phyloP scores from a whole-genome alignment of 1,140 invertebrate species.

The Calosoma granatense region DNA sequence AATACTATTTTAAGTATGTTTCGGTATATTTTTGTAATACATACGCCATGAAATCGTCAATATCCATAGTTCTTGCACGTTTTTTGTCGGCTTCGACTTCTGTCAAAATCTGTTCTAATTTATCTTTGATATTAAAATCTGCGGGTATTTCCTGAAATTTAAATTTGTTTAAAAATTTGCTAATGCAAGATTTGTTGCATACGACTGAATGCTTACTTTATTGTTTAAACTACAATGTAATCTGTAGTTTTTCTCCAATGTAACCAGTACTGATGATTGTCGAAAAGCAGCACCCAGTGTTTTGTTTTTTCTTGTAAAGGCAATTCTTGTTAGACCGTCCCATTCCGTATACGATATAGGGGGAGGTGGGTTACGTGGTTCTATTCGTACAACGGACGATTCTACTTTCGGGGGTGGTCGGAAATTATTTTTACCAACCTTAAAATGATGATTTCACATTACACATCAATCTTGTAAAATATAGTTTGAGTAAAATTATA shows the following conservation, averaged over 20 bases:
- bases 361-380: slow-evolving; percentile 93
- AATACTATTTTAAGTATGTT: slow-evolving; percentile 12
- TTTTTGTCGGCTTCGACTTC: slow-evolving; percentile 58
- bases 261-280: slow-evolving; percentile 68
- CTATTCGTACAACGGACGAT: slow-evolving; percentile 95
- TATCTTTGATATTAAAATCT: slow-evolving; percentile 79
- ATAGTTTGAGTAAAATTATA: neutral
- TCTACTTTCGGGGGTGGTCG: slow-evolving; percentile 97
- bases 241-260: slow-evolving; percentile 88
- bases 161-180: slow-evolving; percentile 1
- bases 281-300: slow-evolving; percentile 66
- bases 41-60: slow-evolving; percentile 89
- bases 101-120: slow-evolving; percentile 66
- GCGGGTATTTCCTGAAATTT: slow-evolving; percentile 59
- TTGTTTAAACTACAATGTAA: slow-evolving; percentile 79
- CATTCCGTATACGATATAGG: slow-evolving; percentile 95
- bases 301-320: slow-evolving; percentile 92
- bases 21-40: no score
- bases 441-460: slow-evolving; percentile 21
- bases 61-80: slow-evolving; percentile 88
- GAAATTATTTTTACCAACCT: slow-evolving; percentile 98
- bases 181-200: no score
- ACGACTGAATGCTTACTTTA: slow-evolving; percentile 49
- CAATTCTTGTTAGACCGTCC: slow-evolving; percentile 93
- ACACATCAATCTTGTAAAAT: neutral